These are phyloP conservation scores for Manduca sexta DNA, from an alignment of 1,140 invertebrate species.

Conservation along the genomic window DNA sequence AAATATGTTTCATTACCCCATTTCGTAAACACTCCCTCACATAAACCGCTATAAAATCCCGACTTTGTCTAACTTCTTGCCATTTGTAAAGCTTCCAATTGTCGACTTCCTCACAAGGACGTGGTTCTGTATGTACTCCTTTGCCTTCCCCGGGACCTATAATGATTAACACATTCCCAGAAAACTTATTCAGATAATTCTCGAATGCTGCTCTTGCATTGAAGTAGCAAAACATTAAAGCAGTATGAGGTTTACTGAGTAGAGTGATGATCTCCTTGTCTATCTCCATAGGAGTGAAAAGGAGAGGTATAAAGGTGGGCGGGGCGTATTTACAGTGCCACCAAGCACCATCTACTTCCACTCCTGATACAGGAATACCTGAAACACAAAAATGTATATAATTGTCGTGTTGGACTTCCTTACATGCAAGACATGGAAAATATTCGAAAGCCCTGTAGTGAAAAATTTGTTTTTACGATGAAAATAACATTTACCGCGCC, in stretches of 20 bases:
- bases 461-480: too few species aligned
- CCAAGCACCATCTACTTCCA: conserved; percentile 69
- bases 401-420: too few species aligned
- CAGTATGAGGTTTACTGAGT: conserved; percentile 40
- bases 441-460: too few species aligned
- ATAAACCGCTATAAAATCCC: conserved; percentile 63
- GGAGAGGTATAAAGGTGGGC: conserved; percentile 62
- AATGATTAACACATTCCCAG: conserved; percentile 77
- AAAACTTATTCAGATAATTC: conserved; percentile 77
- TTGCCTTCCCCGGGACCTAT: conserved; percentile 79
- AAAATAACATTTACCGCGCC: too few species aligned
- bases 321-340: conserved; percentile 69
- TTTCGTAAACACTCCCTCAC: not conserved
- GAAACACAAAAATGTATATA: conserved; percentile 7
- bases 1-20: too few species aligned
- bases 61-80: conserved; percentile 56
- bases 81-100: conserved; percentile 46
- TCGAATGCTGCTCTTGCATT: conserved; percentile 79
- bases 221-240: conserved; percentile 84
- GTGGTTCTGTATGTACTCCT: conserved; percentile 79
- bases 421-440: too few species aligned
- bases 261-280: conserved; percentile 33
- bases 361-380: conserved; percentile 52
- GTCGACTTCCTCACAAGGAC: conserved; percentile 75
- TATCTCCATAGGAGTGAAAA: conserved; percentile 40